These are phyloP conservation scores for Conus betulinus DNA, from an alignment of 1,140 invertebrate species.

Conservation along the genomic window DNA sequence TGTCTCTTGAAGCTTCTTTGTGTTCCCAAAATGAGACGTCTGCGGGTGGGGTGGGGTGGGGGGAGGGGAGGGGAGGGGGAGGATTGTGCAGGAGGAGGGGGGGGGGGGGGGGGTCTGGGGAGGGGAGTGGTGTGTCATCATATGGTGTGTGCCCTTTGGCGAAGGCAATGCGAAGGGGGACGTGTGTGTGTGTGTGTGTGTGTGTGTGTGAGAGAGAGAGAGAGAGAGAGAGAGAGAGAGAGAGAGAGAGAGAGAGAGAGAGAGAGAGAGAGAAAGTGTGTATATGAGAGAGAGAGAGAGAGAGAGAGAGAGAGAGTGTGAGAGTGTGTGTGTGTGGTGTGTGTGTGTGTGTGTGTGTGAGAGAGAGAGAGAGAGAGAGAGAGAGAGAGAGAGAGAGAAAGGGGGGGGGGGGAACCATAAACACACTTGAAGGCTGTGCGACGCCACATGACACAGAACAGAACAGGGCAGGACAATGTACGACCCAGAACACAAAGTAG, in stretches of 20 bases:
- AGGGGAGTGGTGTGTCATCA: too few relatives aligned
- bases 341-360: background rate
- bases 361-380: background rate
- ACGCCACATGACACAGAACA: background rate
- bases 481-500: background rate
- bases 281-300: background rate
- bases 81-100: too few relatives aligned
- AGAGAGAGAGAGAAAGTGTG: background rate
- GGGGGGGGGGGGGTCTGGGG: too few relatives aligned
- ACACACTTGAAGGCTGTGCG: background rate
- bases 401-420: background rate
- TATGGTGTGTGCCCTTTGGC: too few relatives aligned
- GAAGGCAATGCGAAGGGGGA: too few relatives aligned
- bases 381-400: background rate
- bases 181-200: too few relatives aligned
- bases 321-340: too few relatives aligned
- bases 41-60: too few relatives aligned
- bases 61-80: too few relatives aligned
- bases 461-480: background rate
- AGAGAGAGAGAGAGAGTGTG: too few relatives aligned
- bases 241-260: background rate
- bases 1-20: too few relatives aligned
- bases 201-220: background rate
- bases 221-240: background rate
- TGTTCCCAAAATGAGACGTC: too few relatives aligned